Percentiles rank a stretch among this genome's conserved stretches.
Conservation (phyloP, 2,797 vertebrate species). For the Peromyscus attwateri region DNA sequence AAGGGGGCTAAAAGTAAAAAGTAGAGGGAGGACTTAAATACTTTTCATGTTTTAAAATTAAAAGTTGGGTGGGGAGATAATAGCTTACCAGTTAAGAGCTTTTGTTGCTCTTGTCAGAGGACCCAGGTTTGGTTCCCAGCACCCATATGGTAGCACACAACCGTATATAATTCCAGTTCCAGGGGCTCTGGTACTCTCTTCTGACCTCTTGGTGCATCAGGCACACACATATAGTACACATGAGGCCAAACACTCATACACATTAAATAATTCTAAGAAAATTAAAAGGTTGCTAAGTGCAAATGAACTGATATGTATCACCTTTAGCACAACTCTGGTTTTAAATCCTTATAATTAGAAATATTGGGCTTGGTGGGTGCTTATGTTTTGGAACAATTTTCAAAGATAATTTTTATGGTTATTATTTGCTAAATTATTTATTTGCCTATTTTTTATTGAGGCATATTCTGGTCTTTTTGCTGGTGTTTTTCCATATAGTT, state of each 20-base stretch:
- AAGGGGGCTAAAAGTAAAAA: conserved; percentile 44
- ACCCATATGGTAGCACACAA: not conserved
- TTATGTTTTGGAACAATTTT: conserved; percentile 66
- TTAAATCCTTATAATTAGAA: conserved; percentile 67
- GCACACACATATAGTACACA: not conserved
- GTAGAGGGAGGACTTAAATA: conserved; percentile 30
- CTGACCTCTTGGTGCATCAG: not conserved
- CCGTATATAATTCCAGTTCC: not conserved
- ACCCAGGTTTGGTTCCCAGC: not conserved
- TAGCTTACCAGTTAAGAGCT: not conserved
- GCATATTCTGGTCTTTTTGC: conserved; percentile 40
- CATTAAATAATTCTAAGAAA: not conserved
- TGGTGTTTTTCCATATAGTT: not conserved
- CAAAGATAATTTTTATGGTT: conserved; percentile 55
- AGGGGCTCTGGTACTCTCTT: not conserved
- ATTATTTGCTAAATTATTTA: conserved; percentile 36
- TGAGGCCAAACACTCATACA: not conserved
- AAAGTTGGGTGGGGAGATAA: not conserved
- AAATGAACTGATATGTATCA: conserved; percentile 38
- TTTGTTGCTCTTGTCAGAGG: not conserved
- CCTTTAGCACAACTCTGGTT: conserved; percentile 51
- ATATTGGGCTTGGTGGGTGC: conserved; percentile 46
- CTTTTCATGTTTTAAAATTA: conserved; percentile 50
- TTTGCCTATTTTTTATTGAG: conserved; percentile 65
- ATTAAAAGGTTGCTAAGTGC: not conserved